phyloP scores from a whole-genome alignment of 2,797 vertebrate species.

The Pipistrellus nathusii region DNA sequence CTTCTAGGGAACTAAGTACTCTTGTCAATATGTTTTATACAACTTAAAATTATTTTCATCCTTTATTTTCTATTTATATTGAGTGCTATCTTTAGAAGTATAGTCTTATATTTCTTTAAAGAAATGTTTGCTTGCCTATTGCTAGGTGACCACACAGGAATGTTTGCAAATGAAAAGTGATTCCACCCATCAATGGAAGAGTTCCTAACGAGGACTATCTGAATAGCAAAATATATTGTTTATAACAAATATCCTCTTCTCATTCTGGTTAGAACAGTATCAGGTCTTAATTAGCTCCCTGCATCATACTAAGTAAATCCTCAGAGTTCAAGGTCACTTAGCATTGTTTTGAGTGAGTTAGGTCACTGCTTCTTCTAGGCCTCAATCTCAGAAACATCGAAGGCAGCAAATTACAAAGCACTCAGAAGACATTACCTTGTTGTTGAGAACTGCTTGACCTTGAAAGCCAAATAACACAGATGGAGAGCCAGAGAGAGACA shows the following conservation, averaged over 20 bases:
- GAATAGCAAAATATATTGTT: neutral
- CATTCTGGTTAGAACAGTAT: neutral
- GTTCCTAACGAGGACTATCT: neutral
- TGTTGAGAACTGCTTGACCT: constrained; percentile 39
- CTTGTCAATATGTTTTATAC: neutral
- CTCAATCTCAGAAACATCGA: neutral
- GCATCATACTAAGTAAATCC: neutral
- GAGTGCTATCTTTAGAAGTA: neutral
- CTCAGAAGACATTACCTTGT: neutral
- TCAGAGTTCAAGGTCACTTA: neutral
- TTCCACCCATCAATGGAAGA: neutral
- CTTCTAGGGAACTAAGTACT: neutral
- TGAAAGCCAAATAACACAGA: constrained; percentile 21
- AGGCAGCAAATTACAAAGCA: neutral
- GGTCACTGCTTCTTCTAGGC: neutral
- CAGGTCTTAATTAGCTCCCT: neutral
- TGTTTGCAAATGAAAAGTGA: neutral
- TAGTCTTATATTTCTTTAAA: neutral
- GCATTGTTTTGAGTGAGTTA: neutral
- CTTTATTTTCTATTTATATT: neutral
- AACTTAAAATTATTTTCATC: constrained; percentile 2
- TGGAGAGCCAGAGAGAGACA: neutral
- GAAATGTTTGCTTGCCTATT: neutral
- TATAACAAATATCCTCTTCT: constrained; percentile 14
- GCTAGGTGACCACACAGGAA: neutral